Base-by-base conservation (phyloP, 2,113 vertebrate genomes). In the Pimephales promelas region DNA sequence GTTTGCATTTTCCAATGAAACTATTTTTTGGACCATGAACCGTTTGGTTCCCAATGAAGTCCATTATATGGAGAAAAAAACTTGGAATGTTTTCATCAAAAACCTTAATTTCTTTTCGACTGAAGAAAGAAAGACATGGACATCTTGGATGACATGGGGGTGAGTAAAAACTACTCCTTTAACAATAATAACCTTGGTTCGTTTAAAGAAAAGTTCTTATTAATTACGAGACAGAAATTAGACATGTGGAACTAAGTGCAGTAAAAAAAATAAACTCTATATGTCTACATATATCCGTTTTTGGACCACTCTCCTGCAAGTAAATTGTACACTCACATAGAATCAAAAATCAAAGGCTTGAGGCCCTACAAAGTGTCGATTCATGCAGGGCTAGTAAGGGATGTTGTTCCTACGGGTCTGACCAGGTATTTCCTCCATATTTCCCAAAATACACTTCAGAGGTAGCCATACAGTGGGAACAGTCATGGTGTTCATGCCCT, bases 401-500 rank as follows among this genome's bases (percentile, higher is more conserved):
- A 79, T 61, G 83, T 79, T 26, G 36, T 57, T 84, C 76, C 34
- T 64, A 71, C 59, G 45, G 56, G 52, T 72, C 62, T 70, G 71
- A 81, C 71, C 87, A 83, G 85, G 85, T 88, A 88, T 89, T 87
- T 90, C 83, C 89, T 43, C 34, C 79, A 66, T 73, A 79, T 87
- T 84, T 90, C 88, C 91, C 91, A 92, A 90, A 89, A 90, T 91
- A 88, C 89, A 91, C 56, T 90, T 90, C 87, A 34, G 78, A 88
- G 84, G 85, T 75, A 64, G 80, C 82, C 59, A 49, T 84, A 87
- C 89, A 90, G 88, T 90, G 88, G 91, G 90, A 91, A 93, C 91
- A 94, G 90, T 91, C 87, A 85, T 90, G 92, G 91, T 91, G 92
- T 91, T 88, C 90, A 85, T 87, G 87, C 9, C 18, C 83, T 52